Evolutionary conservation across 2,113 vertebrate species (phyloP), one percentile per base, ranked within the genome.

Genomic region (Colinus virginianus): DNA sequence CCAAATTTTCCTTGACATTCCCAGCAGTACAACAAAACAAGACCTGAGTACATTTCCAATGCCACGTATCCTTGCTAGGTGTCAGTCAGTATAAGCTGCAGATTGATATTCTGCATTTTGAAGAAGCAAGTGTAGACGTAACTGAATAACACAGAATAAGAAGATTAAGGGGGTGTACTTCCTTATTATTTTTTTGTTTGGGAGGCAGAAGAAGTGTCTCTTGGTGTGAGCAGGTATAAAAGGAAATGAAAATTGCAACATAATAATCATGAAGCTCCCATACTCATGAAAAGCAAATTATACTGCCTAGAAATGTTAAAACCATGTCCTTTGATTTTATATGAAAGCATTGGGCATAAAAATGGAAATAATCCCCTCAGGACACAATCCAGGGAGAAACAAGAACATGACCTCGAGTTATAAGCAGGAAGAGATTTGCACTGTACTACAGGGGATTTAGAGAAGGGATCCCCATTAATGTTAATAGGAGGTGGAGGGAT

Each of bases 341-440:
- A n/a, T 56, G 71, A 83, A 32, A 87, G 6, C 69, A 36, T 30
- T 30, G 12, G 22, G 51, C 51, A 49, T 84, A 77, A 89, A 90
- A 96, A 92, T 89, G 68, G 69, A 95, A 96, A 90, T 90, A 90
- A 93, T 83, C 90, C 69, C 91, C 42, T 89, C 46, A 81, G 68
- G 55, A 38, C 17, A 43, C 83, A 93, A 84, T 61, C 80, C 48
- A 87, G 58, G 26, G 68, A 81, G 40, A 96, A 84, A 84, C 1
- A 86, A n/a, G 53, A 67, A 19, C 61, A 53, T 88, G 51, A 88
- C 63, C 70, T 82, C 30, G 62, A 43, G 81, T 75, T 85, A 86
- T 70, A 94, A 70, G 88, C 36, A 87, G 90, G 56, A 89, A 93
- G 78, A 93, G 81, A 94, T 94, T 94, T 96, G 78, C 70, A 71